Evolutionary conservation across 2,888 invertebrate genomes (phyloP).

Genomic region (Drosophila birchii): DNA sequence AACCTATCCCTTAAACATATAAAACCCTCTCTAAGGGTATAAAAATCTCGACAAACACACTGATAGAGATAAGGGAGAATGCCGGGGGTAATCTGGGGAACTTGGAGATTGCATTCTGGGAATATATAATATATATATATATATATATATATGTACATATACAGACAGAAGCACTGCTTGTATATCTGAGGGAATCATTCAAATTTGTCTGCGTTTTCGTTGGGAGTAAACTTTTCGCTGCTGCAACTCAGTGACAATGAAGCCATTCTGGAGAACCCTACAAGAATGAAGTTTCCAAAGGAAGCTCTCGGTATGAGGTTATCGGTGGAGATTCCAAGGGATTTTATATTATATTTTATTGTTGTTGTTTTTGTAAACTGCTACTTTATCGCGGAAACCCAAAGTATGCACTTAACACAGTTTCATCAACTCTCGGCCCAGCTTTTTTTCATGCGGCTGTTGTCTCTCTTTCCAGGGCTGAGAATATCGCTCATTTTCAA

Average conservation of each 20-base stretch:
- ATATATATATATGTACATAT: background rate
- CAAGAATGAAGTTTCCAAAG: constrained; percentile 33
- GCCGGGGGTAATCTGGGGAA: background rate
- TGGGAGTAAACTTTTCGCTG: constrained; percentile 26
- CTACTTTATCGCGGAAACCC: constrained; percentile 38
- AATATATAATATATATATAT: constrained; percentile 1
- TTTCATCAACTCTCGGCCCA: constrained; percentile 46
- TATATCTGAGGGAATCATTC: constrained; percentile 34
- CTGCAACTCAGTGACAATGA: constrained; percentile 59
- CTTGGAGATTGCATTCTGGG: constrained; percentile 67
- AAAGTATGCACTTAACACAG: constrained; percentile 71
- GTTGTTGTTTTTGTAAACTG: background rate
- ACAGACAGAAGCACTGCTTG: background rate
- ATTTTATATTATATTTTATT: background rate
- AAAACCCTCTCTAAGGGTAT: background rate
- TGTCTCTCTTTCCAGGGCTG: constrained; percentile 34
- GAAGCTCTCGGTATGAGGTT: constrained; percentile 8
- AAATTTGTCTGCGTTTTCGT: constrained; percentile 42
- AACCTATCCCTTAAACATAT: too few species aligned
- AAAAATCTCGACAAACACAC: constrained; percentile 22
- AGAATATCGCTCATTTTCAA: constrained; percentile 79
- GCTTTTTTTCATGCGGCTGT: background rate
- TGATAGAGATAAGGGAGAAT: background rate
- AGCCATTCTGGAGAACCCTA: constrained; percentile 63
- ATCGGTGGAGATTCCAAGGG: background rate